These are phyloP conservation scores for Microplitis deprimator DNA, from an alignment of 2,888 invertebrate genomes.

Conservation along the genomic window DNA sequence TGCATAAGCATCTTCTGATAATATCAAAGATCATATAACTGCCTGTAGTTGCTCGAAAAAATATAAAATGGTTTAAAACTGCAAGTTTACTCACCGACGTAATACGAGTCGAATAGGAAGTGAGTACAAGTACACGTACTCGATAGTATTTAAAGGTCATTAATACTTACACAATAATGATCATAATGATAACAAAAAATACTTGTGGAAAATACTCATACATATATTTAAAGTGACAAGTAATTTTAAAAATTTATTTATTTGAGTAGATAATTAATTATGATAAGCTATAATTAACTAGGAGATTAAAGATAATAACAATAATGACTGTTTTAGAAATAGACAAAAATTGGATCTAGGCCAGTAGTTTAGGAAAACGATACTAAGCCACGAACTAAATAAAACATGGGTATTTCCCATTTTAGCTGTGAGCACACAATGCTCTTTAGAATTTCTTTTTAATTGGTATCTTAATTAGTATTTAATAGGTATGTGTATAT, in stretches of 20 bases:
- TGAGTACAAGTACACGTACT: constrained; percentile 18
- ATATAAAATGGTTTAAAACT: neutral
- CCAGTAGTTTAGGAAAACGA: neutral
- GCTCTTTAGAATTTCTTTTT: neutral
- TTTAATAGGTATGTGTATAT: neutral
- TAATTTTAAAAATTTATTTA: too few species aligned
- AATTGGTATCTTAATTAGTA: neutral
- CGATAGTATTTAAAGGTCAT: neutral
- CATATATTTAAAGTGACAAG: too few species aligned
- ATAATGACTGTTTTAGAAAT: neutral
- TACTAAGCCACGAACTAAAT: neutral
- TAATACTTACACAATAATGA: constrained; percentile 8
- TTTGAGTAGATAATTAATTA: neutral
- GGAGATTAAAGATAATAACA: neutral
- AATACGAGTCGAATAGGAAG: constrained; percentile 57
- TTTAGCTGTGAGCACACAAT: neutral
- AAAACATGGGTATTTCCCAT: neutral
- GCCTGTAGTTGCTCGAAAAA: constrained; percentile 41
- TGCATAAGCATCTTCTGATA: constrained; percentile 55
- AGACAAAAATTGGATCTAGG: neutral
- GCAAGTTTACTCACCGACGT: constrained; percentile 31
- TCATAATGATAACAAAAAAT: neutral
- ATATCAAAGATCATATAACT: constrained; percentile 58
- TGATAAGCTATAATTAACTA: neutral
- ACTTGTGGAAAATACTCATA: neutral